A percentile compares a stretch with the other conserved stretches of the same genome.
phyloP scores from a whole-genome alignment of 2,797 vertebrate species.

The Argyrosomus regius region DNA sequence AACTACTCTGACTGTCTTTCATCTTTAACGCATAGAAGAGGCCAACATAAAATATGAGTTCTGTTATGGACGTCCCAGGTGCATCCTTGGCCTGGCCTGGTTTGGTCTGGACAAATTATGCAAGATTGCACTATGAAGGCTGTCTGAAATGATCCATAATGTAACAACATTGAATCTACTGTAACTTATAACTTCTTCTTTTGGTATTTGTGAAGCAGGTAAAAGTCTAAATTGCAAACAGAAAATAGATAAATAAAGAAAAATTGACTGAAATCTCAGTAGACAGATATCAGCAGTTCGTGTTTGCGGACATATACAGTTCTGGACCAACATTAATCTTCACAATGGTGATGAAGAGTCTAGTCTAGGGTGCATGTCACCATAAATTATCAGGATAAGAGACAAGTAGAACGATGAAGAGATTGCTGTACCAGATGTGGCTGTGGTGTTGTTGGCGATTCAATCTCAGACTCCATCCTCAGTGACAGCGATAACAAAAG shows the following conservation, averaged over 20 bases:
- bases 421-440: background rate
- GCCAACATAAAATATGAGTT: background rate
- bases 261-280: background rate
- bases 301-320: background rate
- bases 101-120: no score
- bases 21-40: background rate
- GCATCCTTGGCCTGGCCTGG: background rate
- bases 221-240: background rate
- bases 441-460: background rate
- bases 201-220: background rate
- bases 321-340: slow-evolving; percentile 2
- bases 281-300: background rate
- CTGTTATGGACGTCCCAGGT: slow-evolving; percentile 7
- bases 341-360: no score
- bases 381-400: background rate
- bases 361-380: no score
- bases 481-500: background rate
- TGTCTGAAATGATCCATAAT: slow-evolving; percentile 7
- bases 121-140: background rate
- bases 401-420: background rate
- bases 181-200: background rate
- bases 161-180: background rate
- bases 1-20: background rate
- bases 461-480: background rate
- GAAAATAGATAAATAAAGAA: background rate